Base-by-base conservation (phyloP, 1,140 invertebrate genomes). In the Pseudoatta argentina region DNA sequence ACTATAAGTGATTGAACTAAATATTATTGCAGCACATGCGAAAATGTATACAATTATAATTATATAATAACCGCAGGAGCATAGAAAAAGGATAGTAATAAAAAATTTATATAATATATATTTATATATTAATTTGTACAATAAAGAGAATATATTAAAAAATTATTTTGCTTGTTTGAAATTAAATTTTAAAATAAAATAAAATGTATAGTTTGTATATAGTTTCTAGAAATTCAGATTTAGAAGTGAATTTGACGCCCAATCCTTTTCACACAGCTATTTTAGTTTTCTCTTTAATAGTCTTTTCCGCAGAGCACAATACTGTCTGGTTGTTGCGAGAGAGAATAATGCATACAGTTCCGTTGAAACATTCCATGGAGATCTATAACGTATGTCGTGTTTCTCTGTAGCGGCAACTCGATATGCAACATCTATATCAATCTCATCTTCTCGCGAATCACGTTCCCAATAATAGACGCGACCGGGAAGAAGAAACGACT, bases 401-500 rank as follows among this genome's bases (percentile, higher is more conserved):
- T 24, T 61, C 39, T 73, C 30, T 83, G 39, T 34, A 55, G 12
- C 55, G 69, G 69, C 39, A 73, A 83, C n/a, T 83, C 57, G 55
- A 83, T 83, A 83, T 75, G 79, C 79, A 75, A 83, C 79, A 61
- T 59, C 69, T 75, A 69, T 83, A 83, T 83, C 69, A 75, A 75
- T 83, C 79, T 83, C 79, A 83, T 83, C 79, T 73, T n/a, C 14
- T 83, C 18, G 57, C 57, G 55, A 83, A 73, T 83, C 79, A 83
- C 79, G 79, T 83, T 63, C 39, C 44, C 69, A 83, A 83, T 83
- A 75, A 83, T 83, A 75, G 44, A 83, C 79, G 69, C 79, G 79
- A 75, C 69, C 14, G 5, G 55, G 5, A 61, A 73, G 69, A 83
- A 83, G 79, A 75, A 83, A 61, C 24, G 12, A 73, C 39, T 71